Evolutionary conservation across 1,140 invertebrate genomes (phyloP).

Genomic region (Laupala kohalensis): DNA sequence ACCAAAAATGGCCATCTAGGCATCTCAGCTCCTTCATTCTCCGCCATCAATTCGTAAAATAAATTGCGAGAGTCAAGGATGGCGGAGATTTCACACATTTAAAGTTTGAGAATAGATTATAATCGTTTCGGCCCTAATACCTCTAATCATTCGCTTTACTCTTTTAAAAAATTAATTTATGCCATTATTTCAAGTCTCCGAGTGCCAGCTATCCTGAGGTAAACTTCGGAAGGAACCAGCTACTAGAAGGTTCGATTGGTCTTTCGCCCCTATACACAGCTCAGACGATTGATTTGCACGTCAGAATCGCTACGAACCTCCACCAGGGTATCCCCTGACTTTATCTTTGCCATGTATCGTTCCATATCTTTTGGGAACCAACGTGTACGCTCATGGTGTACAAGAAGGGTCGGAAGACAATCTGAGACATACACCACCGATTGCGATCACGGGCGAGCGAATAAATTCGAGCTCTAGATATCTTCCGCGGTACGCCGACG

Average conservation of each 20-base stretch:
- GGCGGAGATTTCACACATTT: slow-evolving; percentile 64
- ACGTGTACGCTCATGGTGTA: slow-evolving; percentile 56
- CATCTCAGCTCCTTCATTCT: slow-evolving; percentile 44
- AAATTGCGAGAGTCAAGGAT: slow-evolving; percentile 60
- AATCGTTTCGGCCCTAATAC: slow-evolving; percentile 59
- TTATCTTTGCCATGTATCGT: slow-evolving; percentile 77
- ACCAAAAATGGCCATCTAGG: slow-evolving; percentile 82
- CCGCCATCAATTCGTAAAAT: too few relatives aligned
- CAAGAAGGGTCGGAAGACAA: slow-evolving; percentile 69
- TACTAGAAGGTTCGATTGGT: slow-evolving; percentile 87
- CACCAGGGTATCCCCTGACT: slow-evolving; percentile 80
- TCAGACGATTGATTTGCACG: slow-evolving; percentile 85
- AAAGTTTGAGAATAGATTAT: slow-evolving; percentile 83
- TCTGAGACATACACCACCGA: slow-evolving; percentile 40
- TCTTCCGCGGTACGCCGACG: too few relatives aligned
- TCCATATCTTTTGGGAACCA: slow-evolving; percentile 84
- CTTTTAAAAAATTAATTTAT: slow-evolving; percentile 47
- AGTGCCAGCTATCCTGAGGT: slow-evolving; percentile 69
- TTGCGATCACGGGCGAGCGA: background rate
- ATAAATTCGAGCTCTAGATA: slow-evolving; percentile 12
- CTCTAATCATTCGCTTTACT: slow-evolving; percentile 82
- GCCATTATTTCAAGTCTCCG: slow-evolving; percentile 17
- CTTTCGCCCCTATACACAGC: slow-evolving; percentile 84
- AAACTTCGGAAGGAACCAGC: slow-evolving; percentile 85
- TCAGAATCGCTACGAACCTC: slow-evolving; percentile 77